Base-by-base conservation (phyloP, 2,888 invertebrate genomes). In the Agonopterix arenella region DNA sequence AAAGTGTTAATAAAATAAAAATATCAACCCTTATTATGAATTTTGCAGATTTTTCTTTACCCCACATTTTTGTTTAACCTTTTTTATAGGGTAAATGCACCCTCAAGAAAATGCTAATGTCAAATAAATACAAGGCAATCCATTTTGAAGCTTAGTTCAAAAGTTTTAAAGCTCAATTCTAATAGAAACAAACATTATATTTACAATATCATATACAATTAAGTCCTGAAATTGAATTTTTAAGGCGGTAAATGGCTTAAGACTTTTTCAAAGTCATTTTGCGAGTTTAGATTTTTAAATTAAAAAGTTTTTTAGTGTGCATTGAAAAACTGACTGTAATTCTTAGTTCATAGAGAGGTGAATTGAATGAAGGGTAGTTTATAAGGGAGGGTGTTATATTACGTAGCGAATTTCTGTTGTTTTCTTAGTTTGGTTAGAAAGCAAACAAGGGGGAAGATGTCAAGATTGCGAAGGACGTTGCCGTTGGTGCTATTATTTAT, bases 191-290 rank as follows among this genome's bases (percentile, higher is more conserved):
- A 8, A 16, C 43, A 5, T 43, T 49, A 45, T 49, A 45, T 40
- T 43, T 43, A 10, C 11, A 46, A 43, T 52, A 52, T 48, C 52
- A 52, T 52, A 52, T 47, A 48, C 55, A 51, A 52, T 52, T 51
- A 47, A 48, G 41, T 51, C 53, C 45, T 37, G 46, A 50, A 55
- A 53, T 55, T 49, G 49, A 53, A 52, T 53, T 53, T 51, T 48
- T 38, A 45, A 49, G 47, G 53, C 49, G 50, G 45, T 38, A 52
- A 55, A 47, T 52, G 46, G 43, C 44, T 53, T 47, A 11, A 43
- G n/a, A 44, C 50, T 52, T 48, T 52, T 46, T 49, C 48, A 45
- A 48, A 46, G 54, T 50, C 47, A 50, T 48, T 47, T 43, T 18
- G 36, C 43, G 49, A 49, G 46, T 50, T 46, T 44, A 37, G 18